These are phyloP conservation scores for Rhombomys opimus DNA, from an alignment of 2,113 vertebrate genomes.

Conservation along the genomic window DNA sequence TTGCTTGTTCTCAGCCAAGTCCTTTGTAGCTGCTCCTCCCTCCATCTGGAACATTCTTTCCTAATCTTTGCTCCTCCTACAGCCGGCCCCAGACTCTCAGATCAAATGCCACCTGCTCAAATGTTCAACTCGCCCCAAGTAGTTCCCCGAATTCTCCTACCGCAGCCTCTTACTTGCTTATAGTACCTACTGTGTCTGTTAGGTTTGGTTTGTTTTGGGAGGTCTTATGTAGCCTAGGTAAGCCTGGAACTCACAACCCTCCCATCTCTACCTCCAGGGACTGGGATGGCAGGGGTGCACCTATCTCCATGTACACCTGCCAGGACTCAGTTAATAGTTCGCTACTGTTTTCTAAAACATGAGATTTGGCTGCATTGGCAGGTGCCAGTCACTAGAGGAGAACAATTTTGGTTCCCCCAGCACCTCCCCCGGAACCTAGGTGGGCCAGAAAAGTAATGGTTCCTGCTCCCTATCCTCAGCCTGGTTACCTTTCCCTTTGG, in stretches of 20 bases:
- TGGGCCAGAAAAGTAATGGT: not conserved
- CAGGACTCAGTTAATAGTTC: not conserved
- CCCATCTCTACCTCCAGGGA: not conserved
- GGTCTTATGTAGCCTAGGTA: too few relatives aligned
- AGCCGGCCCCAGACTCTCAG: not conserved
- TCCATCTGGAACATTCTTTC: slow-evolving; percentile 27
- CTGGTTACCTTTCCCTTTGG: not conserved
- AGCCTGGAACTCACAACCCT: not conserved
- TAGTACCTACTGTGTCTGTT: not conserved
- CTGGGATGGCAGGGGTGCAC: not conserved
- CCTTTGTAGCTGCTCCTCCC: not conserved
- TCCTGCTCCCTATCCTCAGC: too few relatives aligned
- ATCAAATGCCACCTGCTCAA: not conserved
- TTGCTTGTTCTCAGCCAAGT: not conserved
- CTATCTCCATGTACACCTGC: not conserved
- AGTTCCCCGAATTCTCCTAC: not conserved
- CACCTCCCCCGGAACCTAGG: not conserved
- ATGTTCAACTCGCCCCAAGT: not conserved
- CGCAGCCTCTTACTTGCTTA: not conserved
- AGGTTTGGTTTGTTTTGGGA: not conserved
- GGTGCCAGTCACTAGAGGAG: not conserved
- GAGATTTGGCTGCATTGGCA: not conserved
- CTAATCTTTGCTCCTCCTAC: not conserved
- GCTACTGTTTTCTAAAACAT: not conserved
- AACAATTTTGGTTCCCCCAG: not conserved